Conservation (phyloP, 2,888 invertebrate species). For the Orthosia gothica region DNA sequence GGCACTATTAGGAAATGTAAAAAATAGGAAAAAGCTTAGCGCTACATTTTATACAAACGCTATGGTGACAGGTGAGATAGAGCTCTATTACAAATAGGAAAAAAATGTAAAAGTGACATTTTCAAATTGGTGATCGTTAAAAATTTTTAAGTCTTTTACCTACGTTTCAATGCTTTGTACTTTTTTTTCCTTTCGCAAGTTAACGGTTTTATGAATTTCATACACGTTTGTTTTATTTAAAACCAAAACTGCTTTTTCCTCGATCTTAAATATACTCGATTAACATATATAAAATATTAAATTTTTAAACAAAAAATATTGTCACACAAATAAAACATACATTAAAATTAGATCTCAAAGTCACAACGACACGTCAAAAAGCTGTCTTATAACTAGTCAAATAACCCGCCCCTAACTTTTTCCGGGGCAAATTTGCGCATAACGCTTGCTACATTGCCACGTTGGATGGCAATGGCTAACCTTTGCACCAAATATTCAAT, state of each 20-base stretch:
- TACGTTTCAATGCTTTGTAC: neutral
- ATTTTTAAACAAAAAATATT: too few relatives aligned
- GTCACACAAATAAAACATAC: too few relatives aligned
- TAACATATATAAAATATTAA: too few relatives aligned
- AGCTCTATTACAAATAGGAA: neutral
- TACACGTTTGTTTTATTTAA: neutral
- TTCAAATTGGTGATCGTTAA: neutral
- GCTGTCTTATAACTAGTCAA: too few relatives aligned
- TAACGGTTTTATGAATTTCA: neutral
- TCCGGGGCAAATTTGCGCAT: too few relatives aligned
- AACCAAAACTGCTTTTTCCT: neutral
- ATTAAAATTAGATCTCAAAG: too few relatives aligned
- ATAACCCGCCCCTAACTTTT: too few relatives aligned
- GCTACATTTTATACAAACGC: neutral
- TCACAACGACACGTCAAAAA: too few relatives aligned
- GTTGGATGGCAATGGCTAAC: too few relatives aligned
- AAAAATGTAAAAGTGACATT: neutral
- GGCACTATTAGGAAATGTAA: conserved; percentile 30
- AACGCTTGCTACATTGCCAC: too few relatives aligned
- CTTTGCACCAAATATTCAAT: too few relatives aligned
- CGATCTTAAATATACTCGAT: too few relatives aligned
- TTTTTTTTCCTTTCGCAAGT: neutral
- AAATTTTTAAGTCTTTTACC: neutral
- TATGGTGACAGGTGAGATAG: neutral
- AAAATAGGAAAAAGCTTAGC: conserved; percentile 21